Conservation (phyloP, 2,113 vertebrate genomes). For the Puma concolor region DNA sequence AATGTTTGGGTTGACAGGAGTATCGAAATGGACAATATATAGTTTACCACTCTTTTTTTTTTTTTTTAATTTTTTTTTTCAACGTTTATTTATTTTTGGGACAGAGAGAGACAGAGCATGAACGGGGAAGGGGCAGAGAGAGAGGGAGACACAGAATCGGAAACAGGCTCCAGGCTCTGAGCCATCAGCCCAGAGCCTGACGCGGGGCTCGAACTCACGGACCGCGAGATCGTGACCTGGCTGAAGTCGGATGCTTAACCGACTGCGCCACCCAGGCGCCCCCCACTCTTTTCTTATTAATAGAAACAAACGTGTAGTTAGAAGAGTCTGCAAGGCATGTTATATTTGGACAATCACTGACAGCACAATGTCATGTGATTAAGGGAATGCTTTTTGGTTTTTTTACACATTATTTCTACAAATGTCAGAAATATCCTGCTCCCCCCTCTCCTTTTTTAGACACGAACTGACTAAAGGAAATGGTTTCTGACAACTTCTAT, state of each 20-base stretch:
- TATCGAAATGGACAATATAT: not conserved
- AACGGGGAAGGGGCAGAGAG: no score
- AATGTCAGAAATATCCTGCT: conserved; percentile 41
- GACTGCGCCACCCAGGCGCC: no score
- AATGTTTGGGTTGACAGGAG: not conserved
- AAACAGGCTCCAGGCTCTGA: no score
- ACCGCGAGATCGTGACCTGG: no score
- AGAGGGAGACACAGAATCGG: no score
- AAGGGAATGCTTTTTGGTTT: not conserved
- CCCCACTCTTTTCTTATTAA: conserved; percentile 35
- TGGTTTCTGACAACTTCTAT: conserved; percentile 53
- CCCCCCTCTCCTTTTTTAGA: not conserved
- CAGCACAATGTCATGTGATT: not conserved
- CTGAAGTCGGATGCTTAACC: no score
- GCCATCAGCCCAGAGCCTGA: no score
- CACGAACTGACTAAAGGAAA: conserved; percentile 59
- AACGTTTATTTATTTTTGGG: no score
- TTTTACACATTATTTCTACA: conserved; percentile 39
- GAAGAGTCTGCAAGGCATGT: not conserved
- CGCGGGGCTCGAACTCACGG: no score
- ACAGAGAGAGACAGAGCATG: no score
- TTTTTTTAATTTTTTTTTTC: no score
- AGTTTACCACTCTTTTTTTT: conserved; percentile 5
- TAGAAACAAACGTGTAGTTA: conserved; percentile 10
- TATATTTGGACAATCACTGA: conserved; percentile 3